phyloP scores from a whole-genome alignment of 35 echinoderm and acorn worm species.

The Lytechinus variegatus region DNA sequence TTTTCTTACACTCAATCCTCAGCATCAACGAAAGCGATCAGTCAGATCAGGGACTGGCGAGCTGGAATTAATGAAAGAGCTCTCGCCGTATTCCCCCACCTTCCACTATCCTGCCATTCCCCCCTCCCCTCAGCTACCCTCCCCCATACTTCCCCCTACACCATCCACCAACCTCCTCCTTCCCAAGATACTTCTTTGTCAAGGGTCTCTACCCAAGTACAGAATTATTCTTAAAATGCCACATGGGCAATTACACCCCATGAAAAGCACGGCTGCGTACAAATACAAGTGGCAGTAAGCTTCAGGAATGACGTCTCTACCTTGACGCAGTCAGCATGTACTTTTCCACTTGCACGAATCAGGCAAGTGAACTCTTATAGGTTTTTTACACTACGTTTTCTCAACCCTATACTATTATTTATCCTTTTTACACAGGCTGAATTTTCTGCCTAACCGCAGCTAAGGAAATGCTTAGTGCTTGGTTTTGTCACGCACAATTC shows the following conservation, averaged over 20 bases:
- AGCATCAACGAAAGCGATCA: neutral
- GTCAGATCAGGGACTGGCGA: neutral
- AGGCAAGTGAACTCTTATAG: neutral
- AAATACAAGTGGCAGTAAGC: neutral
- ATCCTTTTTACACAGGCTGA: no score
- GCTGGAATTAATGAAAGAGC: neutral
- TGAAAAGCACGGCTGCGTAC: neutral
- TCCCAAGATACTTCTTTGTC: neutral
- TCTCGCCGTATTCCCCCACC: no score
- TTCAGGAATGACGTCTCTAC: neutral
- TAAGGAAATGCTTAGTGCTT: no score
- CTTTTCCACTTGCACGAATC: neutral
- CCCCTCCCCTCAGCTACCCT: no score
- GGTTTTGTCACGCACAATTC: no score
- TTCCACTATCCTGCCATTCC: neutral
- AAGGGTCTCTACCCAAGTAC: neutral
- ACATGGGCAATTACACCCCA: neutral
- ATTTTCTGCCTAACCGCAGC: no score
- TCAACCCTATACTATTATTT: no score
- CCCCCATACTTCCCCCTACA: neutral
- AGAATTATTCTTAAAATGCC: neutral
- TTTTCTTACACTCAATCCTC: neutral
- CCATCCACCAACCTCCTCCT: neutral
- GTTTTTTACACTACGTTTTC: no score
- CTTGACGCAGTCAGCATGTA: neutral